Conservation (phyloP, 2,797 vertebrate genomes). For the Pagetopsis macropterus region DNA sequence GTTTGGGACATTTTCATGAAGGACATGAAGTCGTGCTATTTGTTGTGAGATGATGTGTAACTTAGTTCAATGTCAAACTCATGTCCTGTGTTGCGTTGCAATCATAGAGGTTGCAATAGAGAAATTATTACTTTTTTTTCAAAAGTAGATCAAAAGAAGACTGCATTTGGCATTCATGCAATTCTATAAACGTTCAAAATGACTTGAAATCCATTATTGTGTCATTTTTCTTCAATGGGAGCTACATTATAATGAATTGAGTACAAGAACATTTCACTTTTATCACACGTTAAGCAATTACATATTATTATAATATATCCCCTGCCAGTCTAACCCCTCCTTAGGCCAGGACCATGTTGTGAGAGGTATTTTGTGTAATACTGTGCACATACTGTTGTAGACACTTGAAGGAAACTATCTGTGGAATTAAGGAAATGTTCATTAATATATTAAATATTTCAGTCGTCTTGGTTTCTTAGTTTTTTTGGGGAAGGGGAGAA, state of each 20-base stretch:
- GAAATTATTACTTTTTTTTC: neutral
- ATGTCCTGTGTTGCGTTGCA: conserved; percentile 41
- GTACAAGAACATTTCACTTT: conserved; percentile 31
- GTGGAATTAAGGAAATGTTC: conserved; percentile 45
- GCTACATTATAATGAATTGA: conserved; percentile 23
- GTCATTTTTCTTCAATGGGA: conserved; percentile 63
- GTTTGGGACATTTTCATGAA: neutral
- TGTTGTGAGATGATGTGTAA: conserved; percentile 41
- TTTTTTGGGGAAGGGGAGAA: neutral
- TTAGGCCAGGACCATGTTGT: conserved; percentile 36
- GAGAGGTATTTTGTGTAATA: conserved; percentile 53
- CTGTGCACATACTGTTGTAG: conserved; percentile 65
- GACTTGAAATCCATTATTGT: conserved; percentile 63
- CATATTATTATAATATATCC: conserved; percentile 3
- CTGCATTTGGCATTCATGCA: conserved; percentile 25
- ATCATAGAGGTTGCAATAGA: conserved; percentile 24
- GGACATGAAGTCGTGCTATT: conserved; percentile 18
- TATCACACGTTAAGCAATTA: conserved; percentile 1
- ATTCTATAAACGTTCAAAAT: conserved; percentile 30
- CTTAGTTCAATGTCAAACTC: conserved; percentile 37
- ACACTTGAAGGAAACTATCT: conserved; percentile 49
- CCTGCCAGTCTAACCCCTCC: neutral
- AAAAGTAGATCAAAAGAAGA: neutral
- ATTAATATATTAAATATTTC: conserved; percentile 67
- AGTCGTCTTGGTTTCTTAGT: neutral